Evolutionary conservation across 1,140 invertebrate genomes (phyloP).

Genomic region (Lepidostoma basale): DNA sequence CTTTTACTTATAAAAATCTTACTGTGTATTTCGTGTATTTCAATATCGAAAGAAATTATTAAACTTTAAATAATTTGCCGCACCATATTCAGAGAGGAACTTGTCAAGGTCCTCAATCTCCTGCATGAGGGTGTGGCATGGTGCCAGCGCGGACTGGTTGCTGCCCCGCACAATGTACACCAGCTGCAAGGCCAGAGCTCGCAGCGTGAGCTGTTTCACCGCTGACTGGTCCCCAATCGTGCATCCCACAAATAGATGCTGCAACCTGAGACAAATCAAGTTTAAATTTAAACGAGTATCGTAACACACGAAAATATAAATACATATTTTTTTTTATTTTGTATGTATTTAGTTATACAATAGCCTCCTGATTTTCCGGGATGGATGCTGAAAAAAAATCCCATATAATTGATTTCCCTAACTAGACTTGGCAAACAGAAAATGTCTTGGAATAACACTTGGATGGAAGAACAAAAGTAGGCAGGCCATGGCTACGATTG

Average conservation of each 20-base stretch:
- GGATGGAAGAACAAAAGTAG: too few relatives aligned
- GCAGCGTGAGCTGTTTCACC: slow-evolving; percentile 83
- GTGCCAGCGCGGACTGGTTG: slow-evolving; percentile 50
- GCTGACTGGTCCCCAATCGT: slow-evolving; percentile 74
- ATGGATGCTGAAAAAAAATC: too few relatives aligned
- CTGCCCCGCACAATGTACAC: slow-evolving; percentile 67
- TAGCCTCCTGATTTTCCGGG: too few relatives aligned
- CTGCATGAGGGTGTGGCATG: slow-evolving; percentile 54
- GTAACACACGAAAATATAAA: not conserved
- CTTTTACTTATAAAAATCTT: too few relatives aligned
- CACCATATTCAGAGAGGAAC: slow-evolving; percentile 52
- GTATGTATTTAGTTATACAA: too few relatives aligned
- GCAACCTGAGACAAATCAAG: slow-evolving; percentile 62
- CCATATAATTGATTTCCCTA: too few relatives aligned
- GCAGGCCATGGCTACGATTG: too few relatives aligned
- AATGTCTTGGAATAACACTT: too few relatives aligned
- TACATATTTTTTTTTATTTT: not conserved
- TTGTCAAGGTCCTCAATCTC: slow-evolving; percentile 56
- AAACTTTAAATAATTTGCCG: not conserved
- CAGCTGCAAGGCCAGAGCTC: slow-evolving; percentile 83
- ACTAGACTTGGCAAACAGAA: too few relatives aligned
- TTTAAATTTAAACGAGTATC: not conserved
- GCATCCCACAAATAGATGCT: slow-evolving; percentile 84
- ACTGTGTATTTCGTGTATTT: too few relatives aligned
- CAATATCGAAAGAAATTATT: too few relatives aligned